Evolutionary conservation across 2,797 vertebrate species (phyloP).

Genomic region (Ceyx erithaca): DNA sequence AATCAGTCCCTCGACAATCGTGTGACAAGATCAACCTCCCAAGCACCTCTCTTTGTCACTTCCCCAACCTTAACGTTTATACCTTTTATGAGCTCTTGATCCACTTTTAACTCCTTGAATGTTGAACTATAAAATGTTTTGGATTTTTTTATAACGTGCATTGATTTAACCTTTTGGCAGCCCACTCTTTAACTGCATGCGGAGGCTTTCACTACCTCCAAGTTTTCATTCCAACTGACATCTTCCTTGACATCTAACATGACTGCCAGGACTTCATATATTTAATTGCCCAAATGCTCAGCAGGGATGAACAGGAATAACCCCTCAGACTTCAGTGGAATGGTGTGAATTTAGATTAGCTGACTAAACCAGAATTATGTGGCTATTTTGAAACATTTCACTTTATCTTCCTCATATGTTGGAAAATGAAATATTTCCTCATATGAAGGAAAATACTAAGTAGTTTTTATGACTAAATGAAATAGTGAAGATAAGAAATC

Average conservation of each 20-base stretch:
- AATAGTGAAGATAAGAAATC: neutral
- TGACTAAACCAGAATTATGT: neutral
- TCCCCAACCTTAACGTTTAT: neutral
- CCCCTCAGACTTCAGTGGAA: neutral
- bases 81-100: conserved; percentile 10
- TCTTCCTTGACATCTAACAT: conserved; percentile 31
- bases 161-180: conserved; percentile 28
- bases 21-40: neutral
- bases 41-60: neutral
- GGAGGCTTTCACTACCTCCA: neutral
- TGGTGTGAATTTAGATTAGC: neutral
- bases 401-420: neutral
- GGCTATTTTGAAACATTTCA: neutral
- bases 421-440: too few relatives aligned
- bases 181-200: neutral
- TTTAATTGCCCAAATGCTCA: conserved; percentile 24
- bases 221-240: neutral
- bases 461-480: neutral
- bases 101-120: conserved; percentile 32
- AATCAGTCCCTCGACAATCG: conserved; percentile 43
- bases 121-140: neutral
- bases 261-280: neutral
- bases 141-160: neutral
- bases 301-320: neutral
- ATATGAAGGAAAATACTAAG: neutral